Base-by-base conservation (phyloP, 2,113 vertebrate species). In the Lepisosteus oculatus region DNA sequence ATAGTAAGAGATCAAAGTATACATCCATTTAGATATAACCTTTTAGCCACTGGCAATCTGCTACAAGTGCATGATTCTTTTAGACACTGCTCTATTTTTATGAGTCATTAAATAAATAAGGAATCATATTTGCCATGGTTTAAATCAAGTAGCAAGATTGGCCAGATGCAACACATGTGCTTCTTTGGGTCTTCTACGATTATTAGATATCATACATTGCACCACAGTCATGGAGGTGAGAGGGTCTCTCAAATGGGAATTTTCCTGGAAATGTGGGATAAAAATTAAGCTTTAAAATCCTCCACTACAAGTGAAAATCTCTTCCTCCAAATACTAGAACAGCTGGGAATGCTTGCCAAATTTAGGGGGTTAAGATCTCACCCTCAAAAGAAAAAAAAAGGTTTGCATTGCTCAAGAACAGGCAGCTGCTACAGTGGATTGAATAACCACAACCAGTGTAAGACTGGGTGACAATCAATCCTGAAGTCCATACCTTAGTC, bases 291-390 rank as follows among this genome's bases (percentile, higher is more conserved):
- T 55, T 44, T 56, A 13, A 74, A 69, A 74, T 74, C 66, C 72
- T 43, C 8, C 17, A 13, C 7, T 17, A 55, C 65, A 42, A 13
- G 72, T 11, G 57, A 68, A 73, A 73, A 73, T 67, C 72, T 68
- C 72, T 65, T 68, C 72, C 72, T 65, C 44, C 72, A 68, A 73
- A 73, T 73, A 55, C 65, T 61, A 43, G 55, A 57, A 68, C 72
- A 74, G 72, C 72, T 74, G 72, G 51, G 67, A 69, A 74, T 74
- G 66, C 67, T 64, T 64, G 72, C 43, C 67, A 68, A 64, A 69
- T 51, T 47, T 67, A 74, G 43, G 56, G 29, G 59, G n/a, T 63
- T n/a, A n/a, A 74, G 68, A 69, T 69, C 42, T 8, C 51, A 55
- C 43, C 29, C 47, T 51, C 29, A 44, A 74, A 56, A 51, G 64